Conservation (phyloP, 2,888 invertebrate species). For the Diarsia mendica region DNA sequence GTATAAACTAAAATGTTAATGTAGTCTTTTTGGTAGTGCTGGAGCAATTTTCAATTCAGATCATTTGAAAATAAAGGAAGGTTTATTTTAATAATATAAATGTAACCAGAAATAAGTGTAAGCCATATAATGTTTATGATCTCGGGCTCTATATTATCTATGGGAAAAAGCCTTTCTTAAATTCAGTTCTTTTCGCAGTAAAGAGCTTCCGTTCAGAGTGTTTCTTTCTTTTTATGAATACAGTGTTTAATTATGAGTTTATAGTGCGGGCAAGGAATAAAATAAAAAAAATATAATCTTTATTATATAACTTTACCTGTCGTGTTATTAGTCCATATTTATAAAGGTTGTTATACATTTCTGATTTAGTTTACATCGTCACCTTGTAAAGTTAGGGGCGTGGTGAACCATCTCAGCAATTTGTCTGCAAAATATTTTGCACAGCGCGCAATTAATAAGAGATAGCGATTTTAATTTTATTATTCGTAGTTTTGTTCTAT, state of each 20-base stretch:
- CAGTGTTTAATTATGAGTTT: not conserved
- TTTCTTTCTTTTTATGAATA: slow-evolving; percentile 11
- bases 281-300: too few relatives aligned
- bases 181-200: slow-evolving; percentile 9
- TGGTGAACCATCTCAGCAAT: slow-evolving; percentile 75
- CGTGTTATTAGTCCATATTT: slow-evolving; percentile 11
- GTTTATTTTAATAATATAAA: slow-evolving; percentile 9
- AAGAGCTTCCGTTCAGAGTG: not conserved
- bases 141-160: not conserved
- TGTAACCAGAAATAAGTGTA: not conserved
- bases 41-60: not conserved
- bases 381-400: slow-evolving; percentile 77
- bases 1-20: not conserved
- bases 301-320: not conserved
- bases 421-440: slow-evolving; percentile 69
- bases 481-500: not conserved
- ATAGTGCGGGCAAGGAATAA: not conserved
- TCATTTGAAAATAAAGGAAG: not conserved
- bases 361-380: slow-evolving; percentile 73
- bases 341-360: slow-evolving; percentile 55
- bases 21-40: not conserved
- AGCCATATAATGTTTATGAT: slow-evolving; percentile 5
- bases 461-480: slow-evolving; percentile 55
- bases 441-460: slow-evolving; percentile 64
- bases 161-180: slow-evolving; percentile 4